phyloP scores from a whole-genome alignment of 2,797 vertebrate species.

The Benthosema pterotum region DNA sequence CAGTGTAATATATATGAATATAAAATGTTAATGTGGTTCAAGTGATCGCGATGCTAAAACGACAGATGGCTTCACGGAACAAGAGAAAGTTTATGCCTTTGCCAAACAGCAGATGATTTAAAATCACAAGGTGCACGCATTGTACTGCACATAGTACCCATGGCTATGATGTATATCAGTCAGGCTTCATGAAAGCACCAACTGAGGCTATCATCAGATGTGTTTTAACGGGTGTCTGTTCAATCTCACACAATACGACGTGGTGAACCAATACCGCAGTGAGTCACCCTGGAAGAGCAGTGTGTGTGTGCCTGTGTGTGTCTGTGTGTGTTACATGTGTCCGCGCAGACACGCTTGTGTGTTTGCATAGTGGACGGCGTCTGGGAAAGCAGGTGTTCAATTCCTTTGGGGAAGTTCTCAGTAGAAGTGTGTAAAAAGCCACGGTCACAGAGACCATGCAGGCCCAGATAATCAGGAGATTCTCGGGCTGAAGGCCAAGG shows the following conservation, averaged over 20 bases:
- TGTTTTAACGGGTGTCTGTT: neutral
- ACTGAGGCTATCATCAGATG: neutral
- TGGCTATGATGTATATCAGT: too few species aligned
- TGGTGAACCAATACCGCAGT: conserved; percentile 4
- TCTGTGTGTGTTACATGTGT: conserved; percentile 12
- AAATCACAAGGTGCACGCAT: too few species aligned
- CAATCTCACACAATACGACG: conserved; percentile 12
- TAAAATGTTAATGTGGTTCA: too few species aligned
- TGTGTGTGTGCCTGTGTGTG: conserved; percentile 44
- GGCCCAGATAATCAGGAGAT: conserved; percentile 44
- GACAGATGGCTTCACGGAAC: neutral
- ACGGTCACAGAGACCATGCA: conserved; percentile 74
- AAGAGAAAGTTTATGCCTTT: neutral
- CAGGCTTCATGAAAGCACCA: neutral
- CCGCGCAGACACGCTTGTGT: neutral
- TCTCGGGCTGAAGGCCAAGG: conserved; percentile 22
- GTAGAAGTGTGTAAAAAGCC: conserved; percentile 30
- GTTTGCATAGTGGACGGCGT: conserved; percentile 45
- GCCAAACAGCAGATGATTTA: too few species aligned
- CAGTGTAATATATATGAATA: too few species aligned
- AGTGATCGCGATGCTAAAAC: too few species aligned
- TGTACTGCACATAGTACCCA: too few species aligned
- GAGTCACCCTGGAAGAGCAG: conserved; percentile 24
- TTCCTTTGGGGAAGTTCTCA: conserved; percentile 54
- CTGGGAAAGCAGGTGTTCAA: conserved; percentile 63